Evolutionary conservation across 2,113 vertebrate genomes (phyloP), one percentile per base, ranked within the genome.

Genomic region (Hystrix cristata): DNA sequence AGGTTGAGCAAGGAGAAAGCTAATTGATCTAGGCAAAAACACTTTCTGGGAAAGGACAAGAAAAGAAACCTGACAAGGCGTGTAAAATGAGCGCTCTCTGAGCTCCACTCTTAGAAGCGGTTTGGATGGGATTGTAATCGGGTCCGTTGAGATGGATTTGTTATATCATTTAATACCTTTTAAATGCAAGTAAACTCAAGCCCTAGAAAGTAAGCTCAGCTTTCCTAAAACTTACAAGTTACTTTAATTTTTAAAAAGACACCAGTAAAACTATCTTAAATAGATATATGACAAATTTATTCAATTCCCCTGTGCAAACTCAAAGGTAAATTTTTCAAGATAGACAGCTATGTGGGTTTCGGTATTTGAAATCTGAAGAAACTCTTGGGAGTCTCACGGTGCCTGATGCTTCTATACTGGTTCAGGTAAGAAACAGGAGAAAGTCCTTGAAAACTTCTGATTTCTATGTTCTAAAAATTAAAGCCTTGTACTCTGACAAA

Each of bases 281-380:
- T 74, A 90, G 95, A 87, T 97, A 90, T 79, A 71, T 78, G 92
- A 92, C 93, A 93, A 95, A 92, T 95, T n/a, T 90, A 79, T 84
- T 95, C 53, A 76, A 25, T 69, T 76, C 46, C 74, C 85, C 71
- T 55, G 25, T 60, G 92, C 81, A 88, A 83, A 51, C 87, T 90
- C 87, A 84, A 53, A 85, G 87, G 67, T 69, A 76, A 79, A 92
- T 3, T 88, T 96, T 87, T 94, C 59, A 92, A 94, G 91, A 91
- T 87, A 95, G 43, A 86, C 12, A 84, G 78, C 0, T 5, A 51
- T 93, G 64, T 55, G 34, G 65, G 90, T 72, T 89, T 87, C 51
- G n/a, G 51, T 65, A 69, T 97, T 92, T 93, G 94, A 97, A 97
- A 98, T 95, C 3, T 87, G 69, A 97, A 96, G 87, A 96, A 90